Conservation (phyloP, 2,113 vertebrate genomes). For the Coregonus clupeaformis region DNA sequence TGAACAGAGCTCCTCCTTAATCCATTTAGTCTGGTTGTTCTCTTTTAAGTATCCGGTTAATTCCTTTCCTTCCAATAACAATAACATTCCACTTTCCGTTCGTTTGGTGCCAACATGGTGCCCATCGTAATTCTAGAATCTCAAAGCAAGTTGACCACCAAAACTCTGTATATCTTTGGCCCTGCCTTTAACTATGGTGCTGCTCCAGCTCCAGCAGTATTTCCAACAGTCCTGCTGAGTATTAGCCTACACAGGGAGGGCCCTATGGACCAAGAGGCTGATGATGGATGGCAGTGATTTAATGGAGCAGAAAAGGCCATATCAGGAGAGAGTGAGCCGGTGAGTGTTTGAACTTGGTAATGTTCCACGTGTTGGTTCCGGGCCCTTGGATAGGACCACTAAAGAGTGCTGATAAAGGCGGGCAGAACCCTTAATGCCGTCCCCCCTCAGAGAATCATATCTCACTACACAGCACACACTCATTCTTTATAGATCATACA, state of each 20-base stretch:
- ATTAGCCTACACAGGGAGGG: not conserved
- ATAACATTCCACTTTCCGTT: not conserved
- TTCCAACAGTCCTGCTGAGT: not conserved
- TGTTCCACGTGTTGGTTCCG: slow-evolving; percentile 48
- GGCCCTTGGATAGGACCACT: slow-evolving; percentile 38
- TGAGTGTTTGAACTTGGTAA: slow-evolving; percentile 1
- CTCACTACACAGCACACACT: not conserved
- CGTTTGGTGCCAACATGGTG: not conserved
- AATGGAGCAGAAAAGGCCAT: slow-evolving; percentile 37
- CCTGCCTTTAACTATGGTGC: not conserved
- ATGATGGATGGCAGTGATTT: slow-evolving; percentile 25
- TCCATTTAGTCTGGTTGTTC: slow-evolving; percentile 27
- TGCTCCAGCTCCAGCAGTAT: not conserved
- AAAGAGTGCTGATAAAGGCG: slow-evolving; percentile 52
- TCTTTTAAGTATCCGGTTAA: slow-evolving; percentile 16
- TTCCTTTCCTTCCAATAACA: slow-evolving; percentile 13
- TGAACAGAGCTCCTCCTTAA: slow-evolving; percentile 43
- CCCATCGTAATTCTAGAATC: not conserved
- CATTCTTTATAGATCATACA: not conserved
- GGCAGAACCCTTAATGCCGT: slow-evolving; percentile 57
- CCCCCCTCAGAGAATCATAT: not conserved
- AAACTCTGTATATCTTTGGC: not conserved
- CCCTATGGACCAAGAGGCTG: not conserved
- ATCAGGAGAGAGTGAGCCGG: slow-evolving; percentile 4
- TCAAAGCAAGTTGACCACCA: too few species aligned